These are phyloP conservation scores for Muraenolepis orangiensis DNA, from an alignment of 2,797 vertebrate species.

Conservation along the genomic window DNA sequence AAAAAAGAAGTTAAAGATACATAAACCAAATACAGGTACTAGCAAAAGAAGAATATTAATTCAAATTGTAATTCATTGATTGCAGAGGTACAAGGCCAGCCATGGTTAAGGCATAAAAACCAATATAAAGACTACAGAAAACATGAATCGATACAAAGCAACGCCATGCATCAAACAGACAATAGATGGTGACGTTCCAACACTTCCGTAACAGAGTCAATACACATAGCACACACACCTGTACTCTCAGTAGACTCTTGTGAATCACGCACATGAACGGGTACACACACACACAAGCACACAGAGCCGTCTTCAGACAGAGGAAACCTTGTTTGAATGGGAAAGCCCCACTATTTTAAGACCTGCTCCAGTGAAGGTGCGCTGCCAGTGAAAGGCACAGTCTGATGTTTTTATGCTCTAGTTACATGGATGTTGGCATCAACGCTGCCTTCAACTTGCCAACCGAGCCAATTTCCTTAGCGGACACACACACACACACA, in stretches of 20 bases:
- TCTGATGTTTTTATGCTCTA: constrained; percentile 26
- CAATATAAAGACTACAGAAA: neutral
- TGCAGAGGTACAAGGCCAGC: neutral
- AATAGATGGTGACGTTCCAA: neutral
- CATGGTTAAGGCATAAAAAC: neutral
- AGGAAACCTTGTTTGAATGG: constrained; percentile 5
- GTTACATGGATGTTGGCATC: constrained; percentile 31
- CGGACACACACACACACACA: constrained; percentile 38
- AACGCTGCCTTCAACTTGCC: constrained; percentile 12
- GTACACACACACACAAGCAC: neutral
- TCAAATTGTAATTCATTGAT: neutral
- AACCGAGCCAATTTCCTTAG: constrained; percentile 25
- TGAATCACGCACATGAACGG: neutral
- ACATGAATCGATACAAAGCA: neutral
- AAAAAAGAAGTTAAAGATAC: neutral
- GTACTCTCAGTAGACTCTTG: neutral
- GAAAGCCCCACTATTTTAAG: constrained; percentile 13
- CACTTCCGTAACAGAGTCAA: too few species aligned
- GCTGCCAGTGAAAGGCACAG: constrained; percentile 12
- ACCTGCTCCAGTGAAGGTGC: constrained; percentile 2
- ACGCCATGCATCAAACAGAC: neutral
- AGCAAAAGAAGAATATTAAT: neutral
- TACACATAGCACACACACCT: neutral
- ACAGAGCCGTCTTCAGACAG: neutral
- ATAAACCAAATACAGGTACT: neutral